Conservation (phyloP, 2,797 vertebrate genomes). For the Onychomys arenicola region DNA sequence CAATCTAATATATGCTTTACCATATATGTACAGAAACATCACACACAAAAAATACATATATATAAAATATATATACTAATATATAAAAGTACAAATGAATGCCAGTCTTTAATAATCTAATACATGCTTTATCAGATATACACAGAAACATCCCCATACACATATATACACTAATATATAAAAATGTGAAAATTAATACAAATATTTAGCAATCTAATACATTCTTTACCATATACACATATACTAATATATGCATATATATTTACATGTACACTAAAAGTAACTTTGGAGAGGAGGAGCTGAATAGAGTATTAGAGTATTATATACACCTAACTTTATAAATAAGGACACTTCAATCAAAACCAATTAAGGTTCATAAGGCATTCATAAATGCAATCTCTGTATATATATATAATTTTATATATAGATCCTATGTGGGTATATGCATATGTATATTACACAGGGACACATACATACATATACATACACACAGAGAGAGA, state of each 20-base stretch:
- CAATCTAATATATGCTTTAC: not conserved
- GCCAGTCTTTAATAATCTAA: not conserved
- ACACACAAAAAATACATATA: not conserved
- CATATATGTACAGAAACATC: not conserved
- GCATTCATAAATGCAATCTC: not conserved
- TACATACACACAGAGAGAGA: not conserved
- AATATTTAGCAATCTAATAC: not conserved
- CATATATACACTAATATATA: not conserved
- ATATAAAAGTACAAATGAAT: not conserved
- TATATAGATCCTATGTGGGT: not conserved
- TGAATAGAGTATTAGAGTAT: not conserved
- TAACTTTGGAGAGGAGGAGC: not conserved
- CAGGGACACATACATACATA: not conserved
- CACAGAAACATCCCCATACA: not conserved
- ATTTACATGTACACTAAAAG: not conserved
- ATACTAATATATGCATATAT: not conserved
- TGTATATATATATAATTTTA: not conserved
- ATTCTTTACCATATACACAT: not conserved
- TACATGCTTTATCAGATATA: not conserved
- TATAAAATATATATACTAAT: not conserved
- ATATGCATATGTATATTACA: not conserved
- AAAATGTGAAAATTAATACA: not conserved
- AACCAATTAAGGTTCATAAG: not conserved
- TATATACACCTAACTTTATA: not conserved
- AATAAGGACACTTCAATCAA: not conserved